Percentiles rank a stretch among this genome's conserved stretches.
These are phyloP conservation scores for Pterois miles DNA, from an alignment of 2,797 vertebrate species.

Conservation along the genomic window DNA sequence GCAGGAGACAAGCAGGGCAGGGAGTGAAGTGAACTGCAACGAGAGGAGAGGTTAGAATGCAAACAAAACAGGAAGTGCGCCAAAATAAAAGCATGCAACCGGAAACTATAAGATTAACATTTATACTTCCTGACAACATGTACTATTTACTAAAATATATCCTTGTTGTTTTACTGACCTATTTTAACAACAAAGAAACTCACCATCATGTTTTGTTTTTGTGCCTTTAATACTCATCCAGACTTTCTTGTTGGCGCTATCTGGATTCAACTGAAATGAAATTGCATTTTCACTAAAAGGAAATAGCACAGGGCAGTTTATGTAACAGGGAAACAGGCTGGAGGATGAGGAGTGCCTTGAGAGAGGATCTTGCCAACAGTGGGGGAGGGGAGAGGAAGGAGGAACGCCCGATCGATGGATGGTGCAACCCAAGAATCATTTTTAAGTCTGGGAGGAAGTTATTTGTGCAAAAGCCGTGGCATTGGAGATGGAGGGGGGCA, in stretches of 20 bases:
- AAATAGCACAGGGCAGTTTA: constrained; percentile 40
- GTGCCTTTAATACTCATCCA: constrained; percentile 26
- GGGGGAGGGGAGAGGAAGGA: constrained; percentile 12
- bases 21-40: too few relatives aligned
- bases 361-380: constrained; percentile 30
- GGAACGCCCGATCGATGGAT: constrained; percentile 50
- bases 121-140: too few relatives aligned
- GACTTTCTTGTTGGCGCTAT: constrained; percentile 22
- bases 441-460: constrained; percentile 57
- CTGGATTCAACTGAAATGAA: constrained; percentile 48
- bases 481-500: constrained; percentile 14
- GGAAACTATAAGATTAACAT: too few relatives aligned
- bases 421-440: constrained; percentile 59
- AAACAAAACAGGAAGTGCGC: too few relatives aligned
- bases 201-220: constrained; percentile 37
- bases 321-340: constrained; percentile 33
- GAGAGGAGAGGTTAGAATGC: too few relatives aligned
- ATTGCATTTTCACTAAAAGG: constrained; percentile 42
- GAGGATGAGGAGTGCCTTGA: constrained; percentile 24
- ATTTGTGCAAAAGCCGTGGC: constrained; percentile 49
- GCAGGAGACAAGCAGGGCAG: too few relatives aligned
- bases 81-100: too few relatives aligned
- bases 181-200: constrained; percentile 54
- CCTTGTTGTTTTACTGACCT: constrained; percentile 45
- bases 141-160: constrained; percentile 42